Percentiles rank a stretch among this genome's conserved stretches.
Evolutionary conservation across 2,113 vertebrate species (phyloP).

Genomic region (Antennarius striatus): DNA sequence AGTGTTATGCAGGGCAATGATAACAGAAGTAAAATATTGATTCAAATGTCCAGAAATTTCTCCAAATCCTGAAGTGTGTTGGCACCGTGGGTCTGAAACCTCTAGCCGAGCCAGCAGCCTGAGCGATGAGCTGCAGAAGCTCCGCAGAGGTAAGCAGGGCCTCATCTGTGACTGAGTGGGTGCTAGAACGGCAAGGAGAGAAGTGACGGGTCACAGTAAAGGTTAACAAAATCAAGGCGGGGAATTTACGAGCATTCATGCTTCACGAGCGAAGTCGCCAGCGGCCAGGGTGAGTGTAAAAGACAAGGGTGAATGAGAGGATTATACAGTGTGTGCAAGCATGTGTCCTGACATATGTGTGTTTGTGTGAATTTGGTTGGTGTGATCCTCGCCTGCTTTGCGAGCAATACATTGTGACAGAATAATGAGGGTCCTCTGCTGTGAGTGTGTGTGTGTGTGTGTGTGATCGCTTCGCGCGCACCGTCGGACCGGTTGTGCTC

Average conservation of each 20-base stretch:
- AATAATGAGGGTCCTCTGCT: conserved; percentile 47
- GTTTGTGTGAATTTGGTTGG: conserved; percentile 38
- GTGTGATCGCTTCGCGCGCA: conserved; percentile 53
- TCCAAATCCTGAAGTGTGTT: conserved; percentile 33
- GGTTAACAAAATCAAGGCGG: conserved; percentile 78
- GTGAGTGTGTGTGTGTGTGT: conserved; percentile 50
- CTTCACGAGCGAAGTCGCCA: conserved; percentile 65
- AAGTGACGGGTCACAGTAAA: conserved; percentile 74
- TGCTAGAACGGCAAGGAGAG: conserved; percentile 67
- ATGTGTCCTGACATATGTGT: conserved; percentile 22
- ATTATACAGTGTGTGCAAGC: conserved; percentile 53
- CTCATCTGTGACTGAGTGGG: conserved; percentile 73
- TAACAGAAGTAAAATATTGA: conserved; percentile 14
- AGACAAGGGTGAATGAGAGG: conserved; percentile 60
- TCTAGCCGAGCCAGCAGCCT: conserved; percentile 43
- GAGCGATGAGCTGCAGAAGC: conserved; percentile 66
- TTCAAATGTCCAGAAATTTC: conserved; percentile 32
- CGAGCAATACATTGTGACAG: conserved; percentile 57
- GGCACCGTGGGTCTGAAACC: conserved; percentile 2
- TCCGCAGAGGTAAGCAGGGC: conserved; percentile 38
- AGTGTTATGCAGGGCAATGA: conserved; percentile 8
- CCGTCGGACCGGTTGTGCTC: conserved; percentile 18
- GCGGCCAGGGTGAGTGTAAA: conserved; percentile 51
- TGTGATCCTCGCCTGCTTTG: conserved; percentile 56
- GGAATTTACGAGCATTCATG: conserved; percentile 77